Percentiles rank a stretch among this genome's conserved stretches.
Conservation (phyloP, 2,797 vertebrate species). For the Apodemus agrarius region DNA sequence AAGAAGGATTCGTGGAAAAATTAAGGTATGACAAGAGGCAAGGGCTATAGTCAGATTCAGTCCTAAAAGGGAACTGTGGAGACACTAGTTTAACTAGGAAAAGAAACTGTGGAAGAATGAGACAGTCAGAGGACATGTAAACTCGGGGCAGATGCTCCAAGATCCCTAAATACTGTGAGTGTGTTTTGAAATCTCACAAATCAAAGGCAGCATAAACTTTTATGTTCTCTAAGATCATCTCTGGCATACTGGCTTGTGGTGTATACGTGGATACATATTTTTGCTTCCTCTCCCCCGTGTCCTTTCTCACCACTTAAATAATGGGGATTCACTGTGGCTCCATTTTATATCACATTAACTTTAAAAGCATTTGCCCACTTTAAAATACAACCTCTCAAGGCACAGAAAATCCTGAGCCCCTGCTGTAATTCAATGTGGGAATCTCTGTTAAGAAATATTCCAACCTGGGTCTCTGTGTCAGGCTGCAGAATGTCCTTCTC, state of each 20-base stretch:
- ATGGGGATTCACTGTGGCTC: slow-evolving; percentile 51
- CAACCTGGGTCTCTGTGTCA: slow-evolving; percentile 71
- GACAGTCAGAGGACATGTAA: background rate
- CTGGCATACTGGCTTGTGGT: background rate
- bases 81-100: background rate
- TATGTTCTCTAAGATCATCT: slow-evolving; percentile 44
- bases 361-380: slow-evolving; percentile 55
- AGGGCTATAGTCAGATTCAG: background rate
- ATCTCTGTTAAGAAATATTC: slow-evolving; percentile 76
- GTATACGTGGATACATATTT: background rate
- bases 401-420: slow-evolving; percentile 63
- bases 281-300: slow-evolving; percentile 25
- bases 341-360: slow-evolving; percentile 64
- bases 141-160: slow-evolving; percentile 32
- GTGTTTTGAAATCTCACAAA: slow-evolving; percentile 58
- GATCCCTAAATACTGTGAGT: slow-evolving; percentile 46
- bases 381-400: slow-evolving; percentile 59
- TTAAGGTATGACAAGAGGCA: background rate
- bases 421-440: slow-evolving; percentile 56
- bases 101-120: background rate
- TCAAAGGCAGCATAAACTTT: slow-evolving; percentile 66
- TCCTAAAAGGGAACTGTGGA: background rate
- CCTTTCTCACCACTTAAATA: slow-evolving; percentile 63
- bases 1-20: background rate
- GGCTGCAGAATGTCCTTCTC: slow-evolving; percentile 52